A percentile compares a stretch with the other conserved stretches of the same genome.
Evolutionary conservation across 1,140 invertebrate species (phyloP).

Genomic region (Microvelia longipes): DNA sequence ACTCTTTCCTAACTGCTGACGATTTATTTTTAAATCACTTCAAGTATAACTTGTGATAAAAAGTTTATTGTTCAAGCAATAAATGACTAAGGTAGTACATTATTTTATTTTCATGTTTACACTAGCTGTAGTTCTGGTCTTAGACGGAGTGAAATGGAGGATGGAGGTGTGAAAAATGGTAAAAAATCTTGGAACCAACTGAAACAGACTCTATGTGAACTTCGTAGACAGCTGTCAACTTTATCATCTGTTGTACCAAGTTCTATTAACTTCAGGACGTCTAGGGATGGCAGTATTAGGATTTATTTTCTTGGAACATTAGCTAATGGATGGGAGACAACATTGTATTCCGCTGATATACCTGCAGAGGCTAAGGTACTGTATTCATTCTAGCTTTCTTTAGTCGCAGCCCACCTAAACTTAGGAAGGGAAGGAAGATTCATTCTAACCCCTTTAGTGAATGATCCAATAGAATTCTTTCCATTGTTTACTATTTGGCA

Average conservation of each 20-base stretch:
- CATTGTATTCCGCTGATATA: conserved; percentile 70
- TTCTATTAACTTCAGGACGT: conserved; percentile 58
- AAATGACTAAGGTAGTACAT: no score
- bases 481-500: no score
- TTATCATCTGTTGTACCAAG: conserved; percentile 57
- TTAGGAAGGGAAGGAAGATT: no score
- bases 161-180: conserved; percentile 11
- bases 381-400: not conserved
- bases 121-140: not conserved
- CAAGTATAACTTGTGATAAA: no score
- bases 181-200: conserved; percentile 59
- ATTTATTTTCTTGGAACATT: conserved; percentile 81
- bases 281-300: conserved; percentile 57
- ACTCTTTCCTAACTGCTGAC: no score
- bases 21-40: no score
- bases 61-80: no score
- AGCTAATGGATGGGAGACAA: conserved; percentile 71
- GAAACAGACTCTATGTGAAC: conserved; percentile 59
- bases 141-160: conserved; percentile 16
- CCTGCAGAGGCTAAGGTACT: conserved; percentile 32
- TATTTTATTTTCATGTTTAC: no score
- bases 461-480: no score
- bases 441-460: no score
- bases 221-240: conserved; percentile 57
- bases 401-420: no score